Evolutionary conservation across 2,888 invertebrate genomes (phyloP).

Genomic region (Patella ulyssiponensis): DNA sequence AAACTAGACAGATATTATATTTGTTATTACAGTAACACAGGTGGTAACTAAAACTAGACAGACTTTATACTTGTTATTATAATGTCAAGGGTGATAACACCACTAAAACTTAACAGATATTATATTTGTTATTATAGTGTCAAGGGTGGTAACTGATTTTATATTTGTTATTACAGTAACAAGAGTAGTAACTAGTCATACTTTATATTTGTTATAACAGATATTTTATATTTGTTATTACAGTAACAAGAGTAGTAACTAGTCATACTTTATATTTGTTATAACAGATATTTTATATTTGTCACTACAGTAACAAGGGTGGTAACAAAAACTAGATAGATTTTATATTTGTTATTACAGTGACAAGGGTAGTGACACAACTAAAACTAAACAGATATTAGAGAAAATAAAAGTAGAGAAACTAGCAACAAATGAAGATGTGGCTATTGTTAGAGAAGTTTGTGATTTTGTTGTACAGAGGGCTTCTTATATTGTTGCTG

Average conservation of each 20-base stretch:
- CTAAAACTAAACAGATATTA: conserved; percentile 70
- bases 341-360: conserved; percentile 27
- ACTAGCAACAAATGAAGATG: conserved; percentile 75
- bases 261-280: conserved; percentile 69
- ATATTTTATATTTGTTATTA: background rate
- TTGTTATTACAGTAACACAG: no score
- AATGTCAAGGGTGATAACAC: conserved; percentile 41
- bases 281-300: no score
- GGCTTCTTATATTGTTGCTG: conserved; percentile 80
- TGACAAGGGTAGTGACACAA: conserved; percentile 37
- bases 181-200: conserved; percentile 55
- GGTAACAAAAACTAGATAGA: no score
- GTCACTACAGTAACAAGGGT: no score
- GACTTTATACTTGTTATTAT: background rate
- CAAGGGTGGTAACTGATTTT: no score
- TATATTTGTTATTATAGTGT: conserved; percentile 47
- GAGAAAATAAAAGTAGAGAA: conserved; percentile 71
- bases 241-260: conserved; percentile 44
- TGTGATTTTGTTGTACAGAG: conserved; percentile 80
- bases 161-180: conserved; percentile 36
- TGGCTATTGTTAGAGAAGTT: conserved; percentile 79
- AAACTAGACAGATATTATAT: conserved; percentile 70
- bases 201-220: conserved; percentile 66
- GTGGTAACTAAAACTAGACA: no score
- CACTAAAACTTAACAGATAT: conserved; percentile 65